Evolutionary conservation across 1,140 invertebrate genomes (phyloP), one percentile per base, ranked within the genome.

Genomic region (Probaryconus sp.): DNA sequence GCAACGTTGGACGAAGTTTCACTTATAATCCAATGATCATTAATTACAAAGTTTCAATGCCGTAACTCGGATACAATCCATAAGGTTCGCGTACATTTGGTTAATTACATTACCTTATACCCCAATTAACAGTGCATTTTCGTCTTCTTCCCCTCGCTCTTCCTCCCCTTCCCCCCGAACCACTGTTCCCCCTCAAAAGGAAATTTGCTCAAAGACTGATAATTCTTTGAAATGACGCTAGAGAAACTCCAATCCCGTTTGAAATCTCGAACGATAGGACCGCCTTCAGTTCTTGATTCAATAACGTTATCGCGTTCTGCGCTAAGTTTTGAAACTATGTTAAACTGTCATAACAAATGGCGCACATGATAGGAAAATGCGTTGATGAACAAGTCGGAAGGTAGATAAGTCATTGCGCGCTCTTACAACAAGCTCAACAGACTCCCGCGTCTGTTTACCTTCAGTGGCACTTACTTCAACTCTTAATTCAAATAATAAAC

Each of bases 401-500:
- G 43, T 9, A 56, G 71, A 74, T 68, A 64, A 68, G 64, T 64
- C 63, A 45, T 64, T 28, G 35, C 50, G 28, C 40, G 37, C 30
- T 51, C 45, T 64, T 47, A 47, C 48, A 47, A 50, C 45, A 11
- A 13, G 17, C n/a, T n/a, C 5, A 50, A 50, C 45, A 50, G 24
- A 35, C 56, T 26, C n/a, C n/a, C 53, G 47, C 33, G 42, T 60
- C 37, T 74, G 63, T 63, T 63, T 55, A 37, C 48, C 35, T 47
- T 58, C 56, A 31, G 63, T 68, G 63, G 71, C 63, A 68, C 63
- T 68, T 55, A 68, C 56, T 63, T 55, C 50, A 56, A 48, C 61
- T 55, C 53, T 53, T 73, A 61, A 73, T 73, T 73, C 61, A 20
- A 73, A 67, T 50, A 42, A 67, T 56, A 73, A 73, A 55, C 68